Base-by-base conservation (phyloP, 30 jellyfish, hydroid and myxozoan genomes). In the Mastigias papua region DNA sequence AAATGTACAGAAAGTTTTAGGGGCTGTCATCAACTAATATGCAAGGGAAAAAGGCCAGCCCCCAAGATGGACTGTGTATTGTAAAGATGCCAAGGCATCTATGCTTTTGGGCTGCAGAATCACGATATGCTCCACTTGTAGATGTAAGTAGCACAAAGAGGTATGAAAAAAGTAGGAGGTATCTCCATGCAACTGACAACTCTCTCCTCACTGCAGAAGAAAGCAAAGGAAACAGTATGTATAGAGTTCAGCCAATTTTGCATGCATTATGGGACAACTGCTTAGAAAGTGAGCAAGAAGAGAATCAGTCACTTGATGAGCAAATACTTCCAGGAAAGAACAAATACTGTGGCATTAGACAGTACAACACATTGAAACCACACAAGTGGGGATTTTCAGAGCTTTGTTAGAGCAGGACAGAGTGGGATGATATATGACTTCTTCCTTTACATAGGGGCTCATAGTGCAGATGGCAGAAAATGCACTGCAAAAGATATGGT, bases 11-110 rank as follows among this genome's bases (percentile, higher is more conserved):
- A 20, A 70, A 70, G 34, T 0, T 66, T 48, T 13, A 34, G 21
- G 63, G 34, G 34, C 19, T 34, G 0, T n/a, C 66, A 48, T 34
- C 32, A 34, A 57, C 35, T 50, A 17, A 17, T 89, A 25, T 81
- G 90, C 77, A 65, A 65, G 37, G 23, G 27, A 54, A 19, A 54
- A 54, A 21, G 50, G 69, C 30, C 27, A 80, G 76, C 34, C 37
- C 87, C 74, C 83, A 79, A 58, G 57, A 54, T 23, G 34, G 72
- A 31, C 72, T 42, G 54, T 8, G 54, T 4, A 42, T 42, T 4
- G 13, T 42, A 42, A 42, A 42, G 54, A 4, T 4, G 0, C 54
- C 54, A 8, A 8, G 13, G 0, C 13, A 42, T 42, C 7, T 0
- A 15, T 0, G 7, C 13, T 42, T 4, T 42, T 42, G 54, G 54